Evolutionary conservation across 2,888 invertebrate genomes (phyloP), one percentile per base, ranked within the genome.

Genomic region (Agrochola macilenta): DNA sequence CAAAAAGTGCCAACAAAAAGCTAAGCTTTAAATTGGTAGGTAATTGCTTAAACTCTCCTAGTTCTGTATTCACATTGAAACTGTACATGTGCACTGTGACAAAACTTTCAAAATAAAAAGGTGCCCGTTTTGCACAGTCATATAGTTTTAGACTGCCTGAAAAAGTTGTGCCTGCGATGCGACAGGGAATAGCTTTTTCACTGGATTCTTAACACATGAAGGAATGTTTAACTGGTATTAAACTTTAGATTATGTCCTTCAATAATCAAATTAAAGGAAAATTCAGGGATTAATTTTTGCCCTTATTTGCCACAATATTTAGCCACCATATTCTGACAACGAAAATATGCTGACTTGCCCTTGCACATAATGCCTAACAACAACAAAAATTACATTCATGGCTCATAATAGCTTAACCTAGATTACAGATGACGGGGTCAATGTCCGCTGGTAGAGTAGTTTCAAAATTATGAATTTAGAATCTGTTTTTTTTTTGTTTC

Each of bases 101-200:
- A 49, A 20, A 80, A 75, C 68, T 52, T 65, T 35, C 17, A 61
- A 73, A 69, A 72, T 66, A 78, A 75, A 74, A 80, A 74, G 20
- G 39, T 35, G 49, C 26, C 57, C 57, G 49, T 74, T 85, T 78
- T 65, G 11, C 66, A 69, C 79, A 70, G 69, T 49, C 61, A 43
- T 79, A 82, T 69, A 76, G 79, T 76, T 84, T 74, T 52, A 76
- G 63, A 75, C 52, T 73, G 71, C 20, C 69, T 70, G 54, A 66
- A 79, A 82, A 73, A 79, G 69, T 86, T 83, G 2, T 60, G 69
- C 61, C 65, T n/a, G 54, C 26, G 26, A 63, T 77, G 66, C 57
- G 5, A 74, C 58, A 60, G 69, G 23, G 14, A 72, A 46, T 61
- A 74, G 65, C 54, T 61, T 82, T 79, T 66, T 35, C 26, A 74